Conservation (phyloP, 2,888 invertebrate species). For the Gymnoscelis rufifasciata region DNA sequence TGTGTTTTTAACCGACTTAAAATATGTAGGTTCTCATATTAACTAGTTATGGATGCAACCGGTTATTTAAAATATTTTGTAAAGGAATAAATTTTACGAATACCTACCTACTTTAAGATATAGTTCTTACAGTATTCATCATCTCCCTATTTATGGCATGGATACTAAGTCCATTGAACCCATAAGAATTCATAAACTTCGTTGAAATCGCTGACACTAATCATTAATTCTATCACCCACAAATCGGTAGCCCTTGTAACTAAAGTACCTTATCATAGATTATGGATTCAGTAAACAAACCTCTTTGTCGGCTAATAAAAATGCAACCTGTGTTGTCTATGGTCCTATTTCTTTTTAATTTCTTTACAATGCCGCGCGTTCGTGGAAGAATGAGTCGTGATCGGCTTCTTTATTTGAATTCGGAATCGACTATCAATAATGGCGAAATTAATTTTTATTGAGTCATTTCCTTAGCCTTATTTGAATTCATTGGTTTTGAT, state of each 20-base stretch:
- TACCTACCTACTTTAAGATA: too few relatives aligned
- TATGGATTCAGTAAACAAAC: constrained; percentile 47
- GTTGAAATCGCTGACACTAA: constrained; percentile 1
- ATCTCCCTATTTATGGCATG: too few relatives aligned
- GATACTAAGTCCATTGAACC: too few relatives aligned
- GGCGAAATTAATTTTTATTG: constrained; percentile 8
- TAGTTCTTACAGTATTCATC: too few relatives aligned
- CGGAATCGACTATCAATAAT: constrained; percentile 6
- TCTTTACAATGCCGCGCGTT: constrained; percentile 59
- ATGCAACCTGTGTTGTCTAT: constrained; percentile 48
- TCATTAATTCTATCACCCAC: constrained; percentile 23
- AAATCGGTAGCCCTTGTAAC: constrained; percentile 31
- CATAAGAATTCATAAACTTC: too few relatives aligned
- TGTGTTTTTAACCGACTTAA: too few relatives aligned
- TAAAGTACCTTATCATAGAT: constrained; percentile 39
- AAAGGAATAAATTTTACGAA: too few relatives aligned
- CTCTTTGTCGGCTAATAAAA: constrained; percentile 45
- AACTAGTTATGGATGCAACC: too few relatives aligned
- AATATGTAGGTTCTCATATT: too few relatives aligned
- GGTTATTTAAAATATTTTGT: too few relatives aligned
- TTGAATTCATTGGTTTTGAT: not conserved
- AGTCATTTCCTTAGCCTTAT: constrained; percentile 1
- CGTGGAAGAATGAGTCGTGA: constrained; percentile 45
- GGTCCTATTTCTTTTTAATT: constrained; percentile 69
- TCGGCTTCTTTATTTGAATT: constrained; percentile 16